Conservation (phyloP, 2,113 vertebrate genomes). For the Tragelaphus strepsiceros region DNA sequence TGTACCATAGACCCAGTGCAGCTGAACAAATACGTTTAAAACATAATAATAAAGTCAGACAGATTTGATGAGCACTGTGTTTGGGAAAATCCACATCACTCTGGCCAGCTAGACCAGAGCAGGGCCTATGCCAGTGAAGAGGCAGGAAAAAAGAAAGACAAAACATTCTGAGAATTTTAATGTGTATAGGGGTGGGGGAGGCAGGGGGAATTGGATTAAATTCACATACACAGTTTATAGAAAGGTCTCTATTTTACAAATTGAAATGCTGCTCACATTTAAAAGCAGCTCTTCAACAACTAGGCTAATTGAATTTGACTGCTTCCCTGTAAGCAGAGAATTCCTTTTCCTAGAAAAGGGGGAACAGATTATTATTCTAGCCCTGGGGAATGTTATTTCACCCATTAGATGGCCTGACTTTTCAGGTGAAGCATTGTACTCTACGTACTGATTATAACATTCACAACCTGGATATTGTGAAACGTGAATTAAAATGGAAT, state of each 20-base stretch:
- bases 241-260: not conserved
- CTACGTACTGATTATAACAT: fast-evolving
- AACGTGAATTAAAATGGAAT: not conserved
- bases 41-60: not conserved
- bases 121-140: not conserved
- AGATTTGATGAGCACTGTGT: not conserved
- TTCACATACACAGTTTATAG: not conserved
- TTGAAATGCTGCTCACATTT: not conserved
- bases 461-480: not conserved
- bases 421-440: not conserved
- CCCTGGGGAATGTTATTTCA: not conserved
- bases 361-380: not conserved
- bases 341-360: not conserved
- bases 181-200: not conserved
- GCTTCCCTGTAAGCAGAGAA: not conserved
- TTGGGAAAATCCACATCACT: not conserved
- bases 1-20: not conserved
- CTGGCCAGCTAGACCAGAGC: not conserved
- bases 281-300: not conserved
- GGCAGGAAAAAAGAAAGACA: not conserved
- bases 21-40: not conserved
- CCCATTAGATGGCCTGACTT: not conserved
- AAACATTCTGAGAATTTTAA: not conserved
- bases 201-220: not conserved
- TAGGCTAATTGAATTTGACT: not conserved